Percentiles rank a stretch among this genome's conserved stretches.
These are phyloP conservation scores for Pantala flavescens DNA, from an alignment of 1,140 invertebrate genomes.

Conservation along the genomic window DNA sequence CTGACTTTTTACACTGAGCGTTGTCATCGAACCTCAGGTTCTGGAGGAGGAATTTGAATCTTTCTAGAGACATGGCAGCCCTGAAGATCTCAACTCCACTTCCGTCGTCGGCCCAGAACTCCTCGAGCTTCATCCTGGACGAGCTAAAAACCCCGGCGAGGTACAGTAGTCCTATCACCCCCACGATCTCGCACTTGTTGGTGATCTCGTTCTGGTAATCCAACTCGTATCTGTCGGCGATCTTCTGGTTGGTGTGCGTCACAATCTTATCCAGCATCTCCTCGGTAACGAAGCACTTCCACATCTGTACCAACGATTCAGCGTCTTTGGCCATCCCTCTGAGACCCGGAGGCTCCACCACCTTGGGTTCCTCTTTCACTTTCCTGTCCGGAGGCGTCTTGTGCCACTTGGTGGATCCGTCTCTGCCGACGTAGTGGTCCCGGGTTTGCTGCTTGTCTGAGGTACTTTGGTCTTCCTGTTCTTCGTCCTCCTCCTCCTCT, in stretches of 20 bases:
- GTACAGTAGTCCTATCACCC: slow-evolving; percentile 40
- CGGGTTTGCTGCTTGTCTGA: slow-evolving; percentile 12
- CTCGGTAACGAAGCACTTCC: slow-evolving; percentile 24
- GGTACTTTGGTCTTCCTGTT: background rate
- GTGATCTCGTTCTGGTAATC: slow-evolving; percentile 29
- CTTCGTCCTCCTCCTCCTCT: background rate
- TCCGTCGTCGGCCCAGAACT: slow-evolving; percentile 37
- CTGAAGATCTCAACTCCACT: slow-evolving; percentile 34
- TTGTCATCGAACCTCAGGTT: slow-evolving; percentile 38
- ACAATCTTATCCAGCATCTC: slow-evolving; percentile 24
- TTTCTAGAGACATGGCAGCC: slow-evolving; percentile 35
- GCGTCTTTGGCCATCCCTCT: slow-evolving; percentile 21
- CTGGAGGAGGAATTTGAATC: slow-evolving; percentile 38
- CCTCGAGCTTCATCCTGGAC: slow-evolving; percentile 35
- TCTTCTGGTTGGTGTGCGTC: slow-evolving; percentile 25
- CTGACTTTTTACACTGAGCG: slow-evolving; percentile 30
- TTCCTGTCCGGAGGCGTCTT: slow-evolving; percentile 14
- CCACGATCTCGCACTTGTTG: slow-evolving; percentile 36
- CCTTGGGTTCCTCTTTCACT: background rate
- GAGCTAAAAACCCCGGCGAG: slow-evolving; percentile 36
- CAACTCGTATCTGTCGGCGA: slow-evolving; percentile 25
- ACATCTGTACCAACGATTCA: slow-evolving; percentile 22
- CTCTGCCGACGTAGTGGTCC: slow-evolving; percentile 9
- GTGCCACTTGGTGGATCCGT: slow-evolving; percentile 12
- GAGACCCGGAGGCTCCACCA: slow-evolving; percentile 20